These are phyloP conservation scores for Harlomillsia oculata DNA, from an alignment of 1,140 invertebrate genomes.

Conservation along the genomic window DNA sequence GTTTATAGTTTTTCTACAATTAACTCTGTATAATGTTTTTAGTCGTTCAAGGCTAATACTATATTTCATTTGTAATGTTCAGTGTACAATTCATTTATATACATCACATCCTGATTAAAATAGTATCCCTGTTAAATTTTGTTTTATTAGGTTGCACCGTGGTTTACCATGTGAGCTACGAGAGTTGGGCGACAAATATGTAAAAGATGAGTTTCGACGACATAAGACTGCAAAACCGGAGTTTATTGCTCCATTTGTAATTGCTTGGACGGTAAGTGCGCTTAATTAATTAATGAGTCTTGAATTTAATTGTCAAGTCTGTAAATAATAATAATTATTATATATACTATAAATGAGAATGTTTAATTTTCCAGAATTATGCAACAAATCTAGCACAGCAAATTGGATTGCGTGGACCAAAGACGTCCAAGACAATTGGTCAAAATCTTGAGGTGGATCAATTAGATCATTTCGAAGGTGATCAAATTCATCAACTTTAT, in stretches of 20 bases:
- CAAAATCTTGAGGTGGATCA: constrained; percentile 49
- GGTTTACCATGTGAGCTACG: constrained; percentile 66
- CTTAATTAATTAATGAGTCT: constrained; percentile 31
- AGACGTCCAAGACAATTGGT: constrained; percentile 49
- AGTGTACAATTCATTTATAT: background rate
- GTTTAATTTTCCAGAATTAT: constrained; percentile 54
- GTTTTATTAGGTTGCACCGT: constrained; percentile 66
- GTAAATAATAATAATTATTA: background rate
- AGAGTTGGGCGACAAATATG: constrained; percentile 71
- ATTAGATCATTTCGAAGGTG: constrained; percentile 62
- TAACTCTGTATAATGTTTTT: background rate
- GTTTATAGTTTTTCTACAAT: background rate
- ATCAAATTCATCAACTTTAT: constrained; percentile 71
- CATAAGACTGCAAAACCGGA: constrained; percentile 65
- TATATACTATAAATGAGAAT: background rate
- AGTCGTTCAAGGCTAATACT: background rate
- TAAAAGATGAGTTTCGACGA: constrained; percentile 74
- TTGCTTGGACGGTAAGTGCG: constrained; percentile 83
- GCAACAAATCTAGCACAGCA: constrained; percentile 61
- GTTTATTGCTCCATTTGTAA: constrained; percentile 67
- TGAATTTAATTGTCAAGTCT: background rate
- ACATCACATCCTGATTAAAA: too few relatives aligned
- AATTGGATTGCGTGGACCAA: constrained; percentile 51
- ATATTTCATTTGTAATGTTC: too few relatives aligned
- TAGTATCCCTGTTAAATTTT: too few relatives aligned